Percentiles rank a stretch among this genome's conserved stretches.
phyloP scores from a whole-genome alignment of 2,888 invertebrate species.

The Lycophotia porphyrea region DNA sequence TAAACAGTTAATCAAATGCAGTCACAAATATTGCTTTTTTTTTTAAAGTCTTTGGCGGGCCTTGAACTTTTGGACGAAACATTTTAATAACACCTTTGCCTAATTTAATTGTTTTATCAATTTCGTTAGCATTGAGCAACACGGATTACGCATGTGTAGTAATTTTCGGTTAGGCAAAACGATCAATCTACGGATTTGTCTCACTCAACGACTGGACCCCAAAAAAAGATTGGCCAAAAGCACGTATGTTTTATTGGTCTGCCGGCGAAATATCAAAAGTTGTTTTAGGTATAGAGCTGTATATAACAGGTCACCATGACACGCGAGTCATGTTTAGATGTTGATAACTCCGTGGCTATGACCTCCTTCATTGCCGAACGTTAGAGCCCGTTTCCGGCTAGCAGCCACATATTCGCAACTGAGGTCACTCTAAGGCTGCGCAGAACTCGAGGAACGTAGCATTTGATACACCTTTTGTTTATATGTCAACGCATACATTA shows the following conservation, averaged over 20 bases:
- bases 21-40: conserved; percentile 25
- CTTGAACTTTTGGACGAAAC: conserved; percentile 50
- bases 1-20: conserved; percentile 13
- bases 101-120: conserved; percentile 48
- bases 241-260: conserved; percentile 78
- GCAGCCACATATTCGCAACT: conserved; percentile 74
- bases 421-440: conserved; percentile 65
- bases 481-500: conserved; percentile 70
- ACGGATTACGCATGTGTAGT: conserved; percentile 23
- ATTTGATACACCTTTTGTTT: conserved; percentile 58
- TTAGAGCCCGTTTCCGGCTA: conserved; percentile 80
- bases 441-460: conserved; percentile 62
- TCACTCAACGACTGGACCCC: conserved; percentile 54
- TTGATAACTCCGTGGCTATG: conserved; percentile 82
- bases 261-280: conserved; percentile 84
- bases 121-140: conserved; percentile 40
- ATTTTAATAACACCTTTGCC: conserved; percentile 33
- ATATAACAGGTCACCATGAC: conserved; percentile 82
- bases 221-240: conserved; percentile 65
- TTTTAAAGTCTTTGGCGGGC: conserved; percentile 17
- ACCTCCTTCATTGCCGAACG: conserved; percentile 85
- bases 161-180: conserved; percentile 30
- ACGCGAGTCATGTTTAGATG: conserved; percentile 80
- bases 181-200: conserved; percentile 53
- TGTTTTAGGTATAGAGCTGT: conserved; percentile 75